phyloP scores from a whole-genome alignment of 2,797 vertebrate species.

The Sebastolobus altivelis region DNA sequence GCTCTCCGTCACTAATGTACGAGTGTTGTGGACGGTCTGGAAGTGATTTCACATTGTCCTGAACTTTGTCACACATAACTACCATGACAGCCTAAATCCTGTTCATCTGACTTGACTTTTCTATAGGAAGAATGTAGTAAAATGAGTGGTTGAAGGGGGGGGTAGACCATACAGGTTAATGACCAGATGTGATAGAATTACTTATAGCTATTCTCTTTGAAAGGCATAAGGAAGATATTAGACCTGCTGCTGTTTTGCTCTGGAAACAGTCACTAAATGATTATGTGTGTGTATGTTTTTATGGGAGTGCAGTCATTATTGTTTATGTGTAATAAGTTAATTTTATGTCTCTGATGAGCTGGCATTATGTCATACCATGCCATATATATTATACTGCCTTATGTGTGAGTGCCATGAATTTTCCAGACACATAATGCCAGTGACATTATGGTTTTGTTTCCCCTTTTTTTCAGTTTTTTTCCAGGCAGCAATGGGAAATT shows the following conservation, averaged over 20 bases:
- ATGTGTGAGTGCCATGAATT: conserved; percentile 21
- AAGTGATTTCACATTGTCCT: conserved; percentile 59
- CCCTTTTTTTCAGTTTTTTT: conserved; percentile 36
- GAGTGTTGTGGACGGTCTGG: conserved; percentile 49
- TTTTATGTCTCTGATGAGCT: conserved; percentile 42
- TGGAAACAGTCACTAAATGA: conserved; percentile 23
- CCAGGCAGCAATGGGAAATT: conserved; percentile 93
- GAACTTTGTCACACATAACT: conserved; percentile 64
- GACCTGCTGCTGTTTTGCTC: conserved; percentile 39
- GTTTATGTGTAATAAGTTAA: conserved; percentile 54
- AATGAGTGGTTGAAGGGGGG: neutral
- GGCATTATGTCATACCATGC: conserved; percentile 42
- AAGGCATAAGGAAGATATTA: conserved; percentile 45
- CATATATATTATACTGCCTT: conserved; percentile 26
- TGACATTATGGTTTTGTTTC: conserved; percentile 16
- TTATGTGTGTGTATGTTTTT: conserved; percentile 34
- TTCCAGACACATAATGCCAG: conserved; percentile 13
- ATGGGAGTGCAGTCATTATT: conserved; percentile 37
- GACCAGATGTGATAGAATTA: conserved; percentile 45
- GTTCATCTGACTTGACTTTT: conserved; percentile 50
- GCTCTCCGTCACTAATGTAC: conserved; percentile 49
- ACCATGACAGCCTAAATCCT: conserved; percentile 44
- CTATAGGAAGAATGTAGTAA: conserved; percentile 32
- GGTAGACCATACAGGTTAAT: conserved; percentile 29
- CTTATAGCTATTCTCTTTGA: conserved; percentile 37